Conservation (phyloP, 2,113 vertebrate species). For the Prochilodus magdalenae region DNA sequence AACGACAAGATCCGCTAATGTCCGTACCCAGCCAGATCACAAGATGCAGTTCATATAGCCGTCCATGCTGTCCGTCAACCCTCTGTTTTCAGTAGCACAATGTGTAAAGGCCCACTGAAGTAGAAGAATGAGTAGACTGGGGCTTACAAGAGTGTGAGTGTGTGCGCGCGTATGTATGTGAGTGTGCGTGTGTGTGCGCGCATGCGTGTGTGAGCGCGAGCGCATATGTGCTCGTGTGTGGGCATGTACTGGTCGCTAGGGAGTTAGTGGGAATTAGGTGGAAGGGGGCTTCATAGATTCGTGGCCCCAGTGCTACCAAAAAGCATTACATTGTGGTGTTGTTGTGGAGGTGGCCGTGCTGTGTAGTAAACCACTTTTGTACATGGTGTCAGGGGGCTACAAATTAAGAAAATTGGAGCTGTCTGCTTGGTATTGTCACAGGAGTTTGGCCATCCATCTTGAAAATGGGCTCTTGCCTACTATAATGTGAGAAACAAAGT, state of each 20-base stretch:
- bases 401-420: slow-evolving; percentile 60
- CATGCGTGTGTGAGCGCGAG: slow-evolving; percentile 10
- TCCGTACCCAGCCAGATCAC: slow-evolving; percentile 22
- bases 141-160: slow-evolving; percentile 44
- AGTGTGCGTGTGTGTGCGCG: slow-evolving; percentile 35
- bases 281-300: slow-evolving; percentile 52
- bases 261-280: slow-evolving; percentile 44
- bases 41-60: slow-evolving; percentile 28
- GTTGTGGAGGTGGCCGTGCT: slow-evolving; percentile 73
- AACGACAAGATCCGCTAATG: slow-evolving; percentile 9
- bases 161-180: slow-evolving; percentile 25
- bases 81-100: slow-evolving; percentile 60
- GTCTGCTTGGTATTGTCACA: slow-evolving; percentile 60
- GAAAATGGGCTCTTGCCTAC: slow-evolving; percentile 55
- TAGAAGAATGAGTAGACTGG: slow-evolving; percentile 36
- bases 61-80: slow-evolving; percentile 39
- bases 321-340: slow-evolving; percentile 69
- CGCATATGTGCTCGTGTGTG: slow-evolving; percentile 5
- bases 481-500: slow-evolving; percentile 40
- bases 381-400: slow-evolving; percentile 65
- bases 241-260: slow-evolving; percentile 32
- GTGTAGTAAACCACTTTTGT: slow-evolving; percentile 73
- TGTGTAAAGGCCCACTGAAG: slow-evolving; percentile 44
- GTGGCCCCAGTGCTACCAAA: slow-evolving; percentile 65
- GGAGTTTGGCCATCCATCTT: slow-evolving; percentile 63